These are phyloP conservation scores for Heliornis fulica DNA, from an alignment of 2,113 vertebrate genomes.

Conservation along the genomic window DNA sequence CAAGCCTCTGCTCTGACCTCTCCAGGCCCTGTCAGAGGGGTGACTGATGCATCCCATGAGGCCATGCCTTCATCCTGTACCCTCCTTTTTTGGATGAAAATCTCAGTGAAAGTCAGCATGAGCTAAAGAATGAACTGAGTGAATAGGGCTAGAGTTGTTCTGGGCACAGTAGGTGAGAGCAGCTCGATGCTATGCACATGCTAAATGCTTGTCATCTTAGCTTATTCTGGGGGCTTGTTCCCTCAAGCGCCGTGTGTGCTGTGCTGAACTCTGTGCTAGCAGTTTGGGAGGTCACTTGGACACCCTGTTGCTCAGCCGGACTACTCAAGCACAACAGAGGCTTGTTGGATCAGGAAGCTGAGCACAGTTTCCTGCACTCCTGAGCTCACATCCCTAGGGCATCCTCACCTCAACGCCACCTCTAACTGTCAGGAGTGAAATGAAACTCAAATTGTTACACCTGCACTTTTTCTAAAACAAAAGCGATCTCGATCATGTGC, in stretches of 20 bases:
- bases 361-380: background rate
- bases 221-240: accelerated
- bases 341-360: background rate
- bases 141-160: background rate
- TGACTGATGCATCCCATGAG: background rate
- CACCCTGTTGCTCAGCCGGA: accelerated
- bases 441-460: background rate
- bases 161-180: background rate
- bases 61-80: accelerated
- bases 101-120: background rate
- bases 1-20: background rate
- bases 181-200: accelerated
- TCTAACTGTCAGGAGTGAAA: background rate
- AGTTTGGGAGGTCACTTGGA: background rate
- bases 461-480: background rate
- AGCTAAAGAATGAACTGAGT: too few species aligned
- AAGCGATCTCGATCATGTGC: background rate
- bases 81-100: too few species aligned
- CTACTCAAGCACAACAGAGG: background rate
- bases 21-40: background rate
- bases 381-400: too few species aligned
- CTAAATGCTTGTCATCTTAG: accelerated
- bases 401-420: background rate
- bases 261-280: background rate
- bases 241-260: accelerated